Conservation (phyloP, 2,888 invertebrate genomes). For the Chymomyza fuscimana region DNA sequence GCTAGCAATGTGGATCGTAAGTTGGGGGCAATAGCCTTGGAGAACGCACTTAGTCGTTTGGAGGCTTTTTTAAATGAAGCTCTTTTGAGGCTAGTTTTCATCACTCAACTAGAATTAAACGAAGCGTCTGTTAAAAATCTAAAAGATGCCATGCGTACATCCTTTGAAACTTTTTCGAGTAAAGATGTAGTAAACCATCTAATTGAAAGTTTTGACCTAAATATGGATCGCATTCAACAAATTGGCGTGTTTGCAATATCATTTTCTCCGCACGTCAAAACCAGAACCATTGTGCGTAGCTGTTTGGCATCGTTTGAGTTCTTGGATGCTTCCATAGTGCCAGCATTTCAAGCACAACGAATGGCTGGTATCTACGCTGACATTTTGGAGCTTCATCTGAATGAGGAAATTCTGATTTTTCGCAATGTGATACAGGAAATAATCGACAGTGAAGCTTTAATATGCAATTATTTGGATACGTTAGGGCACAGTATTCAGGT, state of each 20-base stretch:
- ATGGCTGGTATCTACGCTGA: slow-evolving; percentile 58
- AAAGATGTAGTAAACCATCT: slow-evolving; percentile 53
- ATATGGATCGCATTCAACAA: slow-evolving; percentile 77
- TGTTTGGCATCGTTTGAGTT: slow-evolving; percentile 77
- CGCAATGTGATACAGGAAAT: slow-evolving; percentile 74
- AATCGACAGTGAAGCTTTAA: slow-evolving; percentile 76
- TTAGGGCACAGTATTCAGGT: slow-evolving; percentile 53
- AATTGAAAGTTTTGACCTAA: slow-evolving; percentile 75
- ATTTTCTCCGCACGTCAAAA: slow-evolving; percentile 70
- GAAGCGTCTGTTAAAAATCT: slow-evolving; percentile 66
- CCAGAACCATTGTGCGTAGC: slow-evolving; percentile 75
- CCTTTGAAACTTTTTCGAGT: slow-evolving; percentile 15
- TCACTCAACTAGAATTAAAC: slow-evolving; percentile 65
- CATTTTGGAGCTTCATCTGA: slow-evolving; percentile 76
- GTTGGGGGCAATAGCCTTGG: slow-evolving; percentile 73
- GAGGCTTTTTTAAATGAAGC: slow-evolving; percentile 77
- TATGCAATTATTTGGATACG: slow-evolving; percentile 69
- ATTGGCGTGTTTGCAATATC: slow-evolving; percentile 78
- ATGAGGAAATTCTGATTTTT: slow-evolving; percentile 72
- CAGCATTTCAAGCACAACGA: slow-evolving; percentile 65
- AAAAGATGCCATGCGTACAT: slow-evolving; percentile 46
- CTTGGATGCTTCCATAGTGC: slow-evolving; percentile 75
- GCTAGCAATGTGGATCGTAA: slow-evolving; percentile 65
- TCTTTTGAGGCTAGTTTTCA: slow-evolving; percentile 70
- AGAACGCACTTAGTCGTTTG: slow-evolving; percentile 71